Evolutionary conservation across 2,888 invertebrate genomes (phyloP).

Genomic region (Helicoverpa assulta): DNA sequence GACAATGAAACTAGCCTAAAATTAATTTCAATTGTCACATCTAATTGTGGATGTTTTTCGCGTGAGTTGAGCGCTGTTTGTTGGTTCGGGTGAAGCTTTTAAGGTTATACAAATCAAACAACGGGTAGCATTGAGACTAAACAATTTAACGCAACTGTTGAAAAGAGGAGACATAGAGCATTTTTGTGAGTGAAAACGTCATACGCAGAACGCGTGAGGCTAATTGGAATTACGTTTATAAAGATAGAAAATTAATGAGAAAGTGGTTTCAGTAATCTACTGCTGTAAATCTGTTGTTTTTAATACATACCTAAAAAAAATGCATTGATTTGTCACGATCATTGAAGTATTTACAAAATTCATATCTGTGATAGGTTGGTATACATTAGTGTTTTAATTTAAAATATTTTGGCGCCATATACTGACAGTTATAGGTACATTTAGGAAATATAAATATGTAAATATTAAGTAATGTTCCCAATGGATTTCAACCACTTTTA

Average conservation of each 20-base stretch:
- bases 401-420: background rate
- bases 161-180: slow-evolving; percentile 50
- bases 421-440: no score
- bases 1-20: slow-evolving; percentile 18
- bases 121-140: slow-evolving; percentile 57
- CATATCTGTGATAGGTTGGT: no score
- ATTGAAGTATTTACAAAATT: no score
- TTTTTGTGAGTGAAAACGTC: slow-evolving; percentile 47
- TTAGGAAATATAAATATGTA: no score
- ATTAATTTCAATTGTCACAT: slow-evolving; percentile 44
- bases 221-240: slow-evolving; percentile 46
- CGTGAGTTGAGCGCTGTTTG: slow-evolving; percentile 43
- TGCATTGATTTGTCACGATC: background rate
- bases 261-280: slow-evolving; percentile 33
- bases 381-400: background rate
- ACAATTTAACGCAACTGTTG: slow-evolving; percentile 59
- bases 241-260: slow-evolving; percentile 26
- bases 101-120: slow-evolving; percentile 60
- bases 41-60: slow-evolving; percentile 47
- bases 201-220: slow-evolving; percentile 41
- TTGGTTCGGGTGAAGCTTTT: slow-evolving; percentile 57
- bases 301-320: background rate
- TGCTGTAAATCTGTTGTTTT: slow-evolving; percentile 20
- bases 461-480: no score
- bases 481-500: no score